Conservation (phyloP, 2,113 vertebrate genomes). For the Myiozetetes cayanensis region DNA sequence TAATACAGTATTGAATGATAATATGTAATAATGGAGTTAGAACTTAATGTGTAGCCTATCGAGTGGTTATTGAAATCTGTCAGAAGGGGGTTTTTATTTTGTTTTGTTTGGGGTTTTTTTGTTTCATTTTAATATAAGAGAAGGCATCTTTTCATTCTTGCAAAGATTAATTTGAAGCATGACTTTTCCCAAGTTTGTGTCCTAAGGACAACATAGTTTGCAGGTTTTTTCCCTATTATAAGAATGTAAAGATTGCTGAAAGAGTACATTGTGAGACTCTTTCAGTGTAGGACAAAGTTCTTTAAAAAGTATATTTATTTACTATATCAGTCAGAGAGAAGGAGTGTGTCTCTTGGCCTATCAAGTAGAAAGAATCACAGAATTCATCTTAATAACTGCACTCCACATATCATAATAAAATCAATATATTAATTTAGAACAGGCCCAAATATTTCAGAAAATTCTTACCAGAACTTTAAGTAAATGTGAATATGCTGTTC, state of each 20-base stretch:
- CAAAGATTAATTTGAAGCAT: neutral
- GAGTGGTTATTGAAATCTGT: neutral
- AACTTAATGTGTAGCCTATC: neutral
- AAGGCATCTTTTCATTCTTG: neutral
- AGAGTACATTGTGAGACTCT: neutral
- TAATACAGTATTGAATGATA: neutral
- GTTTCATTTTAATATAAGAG: neutral
- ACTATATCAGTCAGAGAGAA: neutral
- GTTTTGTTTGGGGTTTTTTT: neutral
- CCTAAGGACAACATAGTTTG: neutral
- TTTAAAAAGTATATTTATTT: neutral
- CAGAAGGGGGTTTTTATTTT: neutral
- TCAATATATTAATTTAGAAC: neutral
- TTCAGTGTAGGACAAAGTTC: neutral
- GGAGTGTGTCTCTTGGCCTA: neutral
- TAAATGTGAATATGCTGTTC: neutral
- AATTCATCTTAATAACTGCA: conserved; percentile 3
- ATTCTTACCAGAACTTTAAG: neutral
- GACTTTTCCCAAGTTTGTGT: neutral
- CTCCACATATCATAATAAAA: neutral
- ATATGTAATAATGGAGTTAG: neutral
- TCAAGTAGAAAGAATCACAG: neutral
- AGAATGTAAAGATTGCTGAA: neutral
- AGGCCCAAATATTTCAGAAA: neutral
- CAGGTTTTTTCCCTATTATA: neutral